Base-by-base conservation (phyloP, 2,888 invertebrate species). In the Campopleginae sp. region DNA sequence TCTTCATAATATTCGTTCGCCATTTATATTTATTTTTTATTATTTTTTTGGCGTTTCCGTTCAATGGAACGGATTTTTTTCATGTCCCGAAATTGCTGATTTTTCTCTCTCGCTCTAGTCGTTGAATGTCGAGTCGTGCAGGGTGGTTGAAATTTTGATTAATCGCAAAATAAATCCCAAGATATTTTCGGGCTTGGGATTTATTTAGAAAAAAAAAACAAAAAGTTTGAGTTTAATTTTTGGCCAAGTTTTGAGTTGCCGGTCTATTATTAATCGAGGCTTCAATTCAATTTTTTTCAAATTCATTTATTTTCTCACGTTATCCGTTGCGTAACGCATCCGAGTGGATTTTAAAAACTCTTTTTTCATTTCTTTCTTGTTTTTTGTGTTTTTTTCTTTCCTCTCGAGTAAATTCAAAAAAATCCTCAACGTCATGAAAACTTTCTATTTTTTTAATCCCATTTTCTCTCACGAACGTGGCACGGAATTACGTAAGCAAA, bases 1-100 rank as follows among this genome's bases (percentile, higher is more conserved):
- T n/a, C 80, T 23, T 42, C 19, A 80, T 74, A 66, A 27, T 58
- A 31, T 66, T 61, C 61, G 63, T 65, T 48, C 65, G 38, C 31
- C 31, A 6, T 63, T 7, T 33, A 33, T 4, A 17, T 63, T 65
- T 42, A 6, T 46, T 70, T 44, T 63, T 46, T 58, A 4, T 58
- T 4, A 58, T 27, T 58, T 5, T 27, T 27, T 58, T 27, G 5
- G n/a, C n/a, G n/a, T n/a, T n/a, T n/a, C n/a, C n/a, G n/a, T n/a
- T n/a, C n/a, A n/a, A n/a, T n/a, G n/a, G n/a, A n/a, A n/a, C 27
- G 27, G 27, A 2, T 27, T 14, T 27, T 27, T 58, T 14, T 58
- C 14, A 58, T 58, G 27, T 58, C 6, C 27, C 58, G 58, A 27
- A 58, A 27, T 58, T 58, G 27, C 8, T 10, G 27, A 27, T 58